phyloP scores from a whole-genome alignment of 2,888 invertebrate genomes.

The Dynastes grantii region DNA sequence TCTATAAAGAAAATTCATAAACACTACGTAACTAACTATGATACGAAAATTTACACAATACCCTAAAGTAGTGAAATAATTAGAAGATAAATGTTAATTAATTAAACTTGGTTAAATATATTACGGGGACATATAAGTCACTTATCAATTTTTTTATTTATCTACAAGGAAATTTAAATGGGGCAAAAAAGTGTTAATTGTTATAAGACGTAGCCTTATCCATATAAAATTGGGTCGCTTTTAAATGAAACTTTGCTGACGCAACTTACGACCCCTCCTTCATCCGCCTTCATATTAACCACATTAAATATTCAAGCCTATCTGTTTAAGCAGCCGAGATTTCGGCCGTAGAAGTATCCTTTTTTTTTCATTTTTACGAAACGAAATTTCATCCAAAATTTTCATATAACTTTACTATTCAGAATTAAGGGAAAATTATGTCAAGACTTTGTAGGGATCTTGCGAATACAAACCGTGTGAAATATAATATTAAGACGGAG shows the following conservation, averaged over 20 bases:
- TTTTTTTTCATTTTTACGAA: slow-evolving; percentile 23
- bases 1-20: slow-evolving; percentile 3
- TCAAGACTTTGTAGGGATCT: slow-evolving; percentile 33
- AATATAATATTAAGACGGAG: slow-evolving; percentile 39
- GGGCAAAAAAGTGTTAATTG: slow-evolving; percentile 36
- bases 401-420: slow-evolving; percentile 16
- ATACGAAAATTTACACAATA: background rate
- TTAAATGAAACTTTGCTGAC: slow-evolving; percentile 39
- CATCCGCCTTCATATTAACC: slow-evolving; percentile 40
- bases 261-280: slow-evolving; percentile 32
- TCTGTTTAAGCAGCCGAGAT: slow-evolving; percentile 46
- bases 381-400: slow-evolving; percentile 28
- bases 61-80: background rate
- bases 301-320: slow-evolving; percentile 47
- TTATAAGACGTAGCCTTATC: slow-evolving; percentile 6
- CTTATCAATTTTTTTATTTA: background rate
- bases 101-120: too few relatives aligned
- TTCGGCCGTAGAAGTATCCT: slow-evolving; percentile 20
- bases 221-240: slow-evolving; percentile 35
- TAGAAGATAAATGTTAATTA: too few relatives aligned
- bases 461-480: background rate
- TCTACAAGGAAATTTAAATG: too few relatives aligned
- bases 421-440: slow-evolving; percentile 39
- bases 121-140: background rate
- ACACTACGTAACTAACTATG: slow-evolving; percentile 1